Evolutionary conservation across 2,888 invertebrate genomes (phyloP), one percentile per base, ranked within the genome.

Genomic region (Rutpela maculata): DNA sequence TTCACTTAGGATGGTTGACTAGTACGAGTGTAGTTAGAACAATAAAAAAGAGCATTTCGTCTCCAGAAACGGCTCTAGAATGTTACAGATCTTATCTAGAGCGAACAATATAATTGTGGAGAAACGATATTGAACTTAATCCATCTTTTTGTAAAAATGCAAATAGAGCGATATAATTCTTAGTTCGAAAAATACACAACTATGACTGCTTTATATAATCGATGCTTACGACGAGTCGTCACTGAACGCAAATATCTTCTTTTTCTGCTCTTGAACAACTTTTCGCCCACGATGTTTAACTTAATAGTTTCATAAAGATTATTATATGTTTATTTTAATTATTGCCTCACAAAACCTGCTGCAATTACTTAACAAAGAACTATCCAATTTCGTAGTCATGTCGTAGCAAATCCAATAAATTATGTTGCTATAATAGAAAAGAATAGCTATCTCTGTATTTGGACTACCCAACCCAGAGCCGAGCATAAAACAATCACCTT

Each of bases 231-330:
- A 43, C 50, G 50, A 50, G 50, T 50, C 50, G 50, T 50, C 50
- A 50, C 50, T 50, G 50, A 5, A 6, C 12, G n/a, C n/a, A 50
- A 50, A 50, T n/a, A 50, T 50, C 50, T 50, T 50, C 50, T 50
- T 31, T 56, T 55, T 55, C 5, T n/a, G 22, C 22, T 50, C 26
- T 55, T 67, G 67, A 67, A 67, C 38, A 59, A 15, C 19, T 15
- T 57, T 50, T 31, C 66, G 57, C 68, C 74, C 67, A 74, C 68
- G 18, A 19, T 17, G 11, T 35, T 18, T 26, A 57, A 18, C 22
- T 66, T 59, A 66, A 74, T 66, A 74, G 74, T 74, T 74, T 66
- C 66, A 66, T 74, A 66, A 66, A 66, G 59, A 66, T 73, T 60
- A 73, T 73, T 56, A 73, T 55, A 59, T 26, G 43, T 38, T 38